These are phyloP conservation scores for Sinocyclocheilus rhinocerous DNA, from an alignment of 2,113 vertebrate genomes.

Conservation along the genomic window DNA sequence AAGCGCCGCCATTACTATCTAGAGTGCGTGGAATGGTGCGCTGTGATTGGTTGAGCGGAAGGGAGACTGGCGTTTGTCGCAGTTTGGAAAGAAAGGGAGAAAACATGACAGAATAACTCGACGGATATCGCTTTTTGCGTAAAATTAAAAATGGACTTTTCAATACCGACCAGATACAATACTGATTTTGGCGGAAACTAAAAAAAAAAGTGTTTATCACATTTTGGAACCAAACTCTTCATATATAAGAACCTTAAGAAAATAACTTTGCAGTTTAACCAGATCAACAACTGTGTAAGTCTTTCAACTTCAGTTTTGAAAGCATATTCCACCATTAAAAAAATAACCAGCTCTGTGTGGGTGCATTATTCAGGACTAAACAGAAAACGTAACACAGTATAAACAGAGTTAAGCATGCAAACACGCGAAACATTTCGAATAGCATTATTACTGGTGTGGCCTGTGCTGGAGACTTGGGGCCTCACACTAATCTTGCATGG, in stretches of 20 bases:
- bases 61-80: no score
- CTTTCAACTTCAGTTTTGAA: neutral
- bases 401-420: conserved; percentile 13
- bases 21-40: no score
- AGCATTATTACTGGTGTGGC: conserved; percentile 25
- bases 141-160: no score
- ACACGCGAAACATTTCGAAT: conserved; percentile 31
- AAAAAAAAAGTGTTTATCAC: no score
- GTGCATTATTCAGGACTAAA: neutral
- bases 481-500: conserved; percentile 41
- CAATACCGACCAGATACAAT: no score
- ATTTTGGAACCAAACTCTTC: no score
- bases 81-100: no score
- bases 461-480: conserved; percentile 36
- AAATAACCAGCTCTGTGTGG: neutral
- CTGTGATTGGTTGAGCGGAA: no score
- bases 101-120: no score
- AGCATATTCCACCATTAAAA: neutral
- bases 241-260: neutral
- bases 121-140: no score
- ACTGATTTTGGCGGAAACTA: no score
- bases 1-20: no score
- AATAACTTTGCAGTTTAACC: neutral
- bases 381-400: conserved; percentile 45
- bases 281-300: neutral